Base-by-base conservation (phyloP, 2,797 vertebrate species). In the Catostomus latipinnis region DNA sequence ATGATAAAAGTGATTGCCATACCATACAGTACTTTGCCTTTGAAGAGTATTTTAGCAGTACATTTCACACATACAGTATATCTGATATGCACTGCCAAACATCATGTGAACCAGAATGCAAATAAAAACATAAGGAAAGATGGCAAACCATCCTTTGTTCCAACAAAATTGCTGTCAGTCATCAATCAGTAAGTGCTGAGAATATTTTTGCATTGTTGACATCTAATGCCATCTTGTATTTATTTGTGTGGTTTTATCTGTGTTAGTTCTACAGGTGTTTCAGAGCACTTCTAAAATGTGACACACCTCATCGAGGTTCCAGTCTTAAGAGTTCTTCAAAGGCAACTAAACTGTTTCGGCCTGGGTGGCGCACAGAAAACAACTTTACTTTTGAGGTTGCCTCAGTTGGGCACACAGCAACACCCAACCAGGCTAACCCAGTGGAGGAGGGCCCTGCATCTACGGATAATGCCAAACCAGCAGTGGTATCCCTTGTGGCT, bases 211-310 rank as follows among this genome's bases (percentile, higher is more conserved):
- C 0, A 3, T 58, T 76, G 10, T 22, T 66, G 4, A 6, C 18
- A 18, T 53, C 9, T 61, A 78, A 78, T 78, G 56, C 8, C 16
- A 50, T 16, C 5, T 69, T 69, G 52, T 18, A 11, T 11, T 45
- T 76, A 18, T 71, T 49, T 74, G 50, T 83, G 45, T 50, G 80
- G 85, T 74, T 75, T 66, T 83, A 13, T 81, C 13, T 82, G 45
- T 85, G 66, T 82, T 84, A 95, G 95, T 95, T 95, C 88, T 93
- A 93, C 91, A 95, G 94, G 86, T 94, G 93, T 84, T 95, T 95
- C 87, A 88, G 87, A 69, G 91, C 92, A 13, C 83, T 94, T 80
- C 74, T 94, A 16, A 83, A 43, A 6, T 95, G 94, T 56, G 73
- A 89, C 49, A 1, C 80, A 8, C 88, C 85, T 1, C 90, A 85